Evolutionary conservation across 2,797 vertebrate species (phyloP).

Genomic region (Smutsia gigantea): DNA sequence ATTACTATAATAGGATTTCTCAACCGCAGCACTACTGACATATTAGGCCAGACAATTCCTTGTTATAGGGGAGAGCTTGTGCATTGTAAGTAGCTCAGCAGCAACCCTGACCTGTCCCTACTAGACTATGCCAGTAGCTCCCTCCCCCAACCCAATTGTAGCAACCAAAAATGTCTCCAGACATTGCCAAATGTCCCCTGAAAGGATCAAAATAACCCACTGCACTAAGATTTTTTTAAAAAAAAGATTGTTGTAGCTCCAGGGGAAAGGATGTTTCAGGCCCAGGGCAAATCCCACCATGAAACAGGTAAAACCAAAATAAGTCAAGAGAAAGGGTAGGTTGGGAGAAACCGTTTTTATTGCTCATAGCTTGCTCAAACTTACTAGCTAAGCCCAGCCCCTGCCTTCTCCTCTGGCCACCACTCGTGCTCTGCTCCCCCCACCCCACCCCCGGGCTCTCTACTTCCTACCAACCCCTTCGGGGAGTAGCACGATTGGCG

Average conservation of each 20-base stretch:
- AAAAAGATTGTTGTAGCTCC: neutral
- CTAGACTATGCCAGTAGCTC: neutral
- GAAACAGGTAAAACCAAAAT: no score
- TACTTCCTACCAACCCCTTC: no score
- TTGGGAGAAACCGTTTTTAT: no score
- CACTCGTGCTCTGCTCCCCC: no score
- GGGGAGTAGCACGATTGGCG: no score
- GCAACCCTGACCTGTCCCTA: neutral
- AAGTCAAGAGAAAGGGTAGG: no score
- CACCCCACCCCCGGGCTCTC: no score
- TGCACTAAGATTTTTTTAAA: neutral
- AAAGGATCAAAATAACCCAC: neutral
- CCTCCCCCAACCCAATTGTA: neutral
- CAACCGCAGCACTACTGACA: neutral
- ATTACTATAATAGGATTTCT: neutral
- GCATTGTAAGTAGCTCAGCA: neutral
- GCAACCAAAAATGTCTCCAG: neutral
- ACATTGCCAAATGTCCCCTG: neutral
- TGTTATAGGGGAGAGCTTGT: neutral
- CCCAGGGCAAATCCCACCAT: no score
- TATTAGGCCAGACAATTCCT: neutral
- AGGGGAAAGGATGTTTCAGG: no score
- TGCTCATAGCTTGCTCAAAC: no score
- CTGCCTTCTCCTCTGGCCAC: no score
- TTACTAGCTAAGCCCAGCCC: no score